Evolutionary conservation across 2,113 vertebrate species (phyloP).

Genomic region (Cyprichromis sp.): DNA sequence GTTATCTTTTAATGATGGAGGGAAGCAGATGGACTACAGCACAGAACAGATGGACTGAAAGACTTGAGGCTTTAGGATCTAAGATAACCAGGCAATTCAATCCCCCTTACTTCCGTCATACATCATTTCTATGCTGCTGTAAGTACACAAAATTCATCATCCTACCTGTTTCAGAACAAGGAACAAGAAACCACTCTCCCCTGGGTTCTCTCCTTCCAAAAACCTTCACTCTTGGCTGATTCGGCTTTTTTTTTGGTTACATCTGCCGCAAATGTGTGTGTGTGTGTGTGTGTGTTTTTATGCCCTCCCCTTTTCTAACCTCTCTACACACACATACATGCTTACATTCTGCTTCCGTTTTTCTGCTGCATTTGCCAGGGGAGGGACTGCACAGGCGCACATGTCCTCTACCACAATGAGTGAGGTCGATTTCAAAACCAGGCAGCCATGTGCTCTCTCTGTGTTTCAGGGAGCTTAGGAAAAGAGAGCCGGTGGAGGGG

Average conservation of each 20-base stretch:
- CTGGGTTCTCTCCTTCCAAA: not conserved
- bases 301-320: not conserved
- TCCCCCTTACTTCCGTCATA: not conserved
- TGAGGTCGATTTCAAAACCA: conserved; percentile 12
- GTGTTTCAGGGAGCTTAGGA: not conserved
- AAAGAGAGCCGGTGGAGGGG: not conserved
- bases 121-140: not conserved
- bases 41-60: not conserved
- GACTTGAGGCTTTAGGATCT: not conserved
- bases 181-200: not conserved
- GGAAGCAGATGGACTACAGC: not conserved
- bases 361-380: not conserved
- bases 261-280: not conserved
- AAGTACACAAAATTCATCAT: not conserved
- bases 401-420: not conserved
- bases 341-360: conserved; percentile 25
- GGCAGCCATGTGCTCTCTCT: conserved; percentile 16
- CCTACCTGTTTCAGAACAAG: conserved; percentile 37
- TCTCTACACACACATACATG: not conserved
- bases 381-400: conserved; percentile 35
- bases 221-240: conserved; percentile 9
- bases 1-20: not conserved
- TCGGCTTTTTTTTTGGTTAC: not conserved
- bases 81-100: not conserved
- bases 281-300: not conserved